Evolutionary conservation across 2,113 vertebrate species (phyloP).

Genomic region (Psophia crepitans): DNA sequence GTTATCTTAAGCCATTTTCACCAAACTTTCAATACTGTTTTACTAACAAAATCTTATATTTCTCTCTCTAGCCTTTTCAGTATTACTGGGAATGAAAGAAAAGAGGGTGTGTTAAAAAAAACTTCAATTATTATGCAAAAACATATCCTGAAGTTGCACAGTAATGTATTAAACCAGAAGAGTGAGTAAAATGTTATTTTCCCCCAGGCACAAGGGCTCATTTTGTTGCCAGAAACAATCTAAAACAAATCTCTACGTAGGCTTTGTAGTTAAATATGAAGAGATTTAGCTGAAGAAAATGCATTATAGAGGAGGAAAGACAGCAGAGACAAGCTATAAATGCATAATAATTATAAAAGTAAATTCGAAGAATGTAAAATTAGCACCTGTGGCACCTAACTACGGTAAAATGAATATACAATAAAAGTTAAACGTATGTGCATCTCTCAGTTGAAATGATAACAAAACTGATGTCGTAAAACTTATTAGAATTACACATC

Average conservation of each 20-base stretch:
- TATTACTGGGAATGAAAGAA: neutral
- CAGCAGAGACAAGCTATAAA: neutral
- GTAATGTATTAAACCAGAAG: constrained; percentile 53
- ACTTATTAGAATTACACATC: neutral
- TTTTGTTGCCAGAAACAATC: constrained; percentile 62
- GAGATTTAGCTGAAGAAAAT: constrained; percentile 49
- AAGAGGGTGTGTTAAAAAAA: neutral
- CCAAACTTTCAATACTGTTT: neutral
- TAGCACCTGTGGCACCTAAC: constrained; percentile 21
- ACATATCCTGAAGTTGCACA: constrained; percentile 27
- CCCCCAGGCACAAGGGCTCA: constrained; percentile 41
- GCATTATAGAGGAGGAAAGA: neutral
- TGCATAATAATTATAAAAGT: constrained; percentile 17
- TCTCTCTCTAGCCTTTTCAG: neutral
- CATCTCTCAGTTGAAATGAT: neutral
- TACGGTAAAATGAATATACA: neutral
- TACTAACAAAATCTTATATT: neutral
- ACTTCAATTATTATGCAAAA: constrained; percentile 56
- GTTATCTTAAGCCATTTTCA: neutral
- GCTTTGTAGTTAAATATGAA: constrained; percentile 64
- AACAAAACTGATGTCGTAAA: neutral
- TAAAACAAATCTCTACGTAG: constrained; percentile 53
- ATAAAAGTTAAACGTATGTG: neutral
- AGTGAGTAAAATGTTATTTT: constrained; percentile 55
- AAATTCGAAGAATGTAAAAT: constrained; percentile 49